Percentiles rank a stretch among this genome's conserved stretches.
Conservation (phyloP, 1,140 invertebrate species). For the Drosophila nigrodunni region DNA sequence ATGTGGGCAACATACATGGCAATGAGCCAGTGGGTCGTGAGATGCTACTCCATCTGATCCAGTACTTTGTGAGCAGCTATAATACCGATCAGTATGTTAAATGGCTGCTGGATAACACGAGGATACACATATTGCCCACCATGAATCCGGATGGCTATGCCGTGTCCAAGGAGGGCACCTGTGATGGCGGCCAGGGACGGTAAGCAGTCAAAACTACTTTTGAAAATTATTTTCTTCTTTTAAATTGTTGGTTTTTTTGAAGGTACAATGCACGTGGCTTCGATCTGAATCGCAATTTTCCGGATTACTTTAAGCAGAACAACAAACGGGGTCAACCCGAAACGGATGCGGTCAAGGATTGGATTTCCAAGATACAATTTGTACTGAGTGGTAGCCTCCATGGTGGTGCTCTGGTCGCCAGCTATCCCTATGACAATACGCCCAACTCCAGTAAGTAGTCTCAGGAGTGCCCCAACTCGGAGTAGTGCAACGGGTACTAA, state of each 20-base stretch:
- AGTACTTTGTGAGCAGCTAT: conserved; percentile 94
- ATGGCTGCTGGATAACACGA: conserved; percentile 94
- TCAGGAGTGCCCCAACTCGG: conserved; percentile 2
- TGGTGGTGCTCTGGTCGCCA: conserved; percentile 95
- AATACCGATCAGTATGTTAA: conserved; percentile 91
- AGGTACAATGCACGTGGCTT: conserved; percentile 95
- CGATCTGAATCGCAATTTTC: conserved; percentile 96
- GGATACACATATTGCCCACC: conserved; percentile 96
- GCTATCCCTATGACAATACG: conserved; percentile 96
- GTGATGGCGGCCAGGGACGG: conserved; percentile 93
- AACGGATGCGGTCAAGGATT: conserved; percentile 97
- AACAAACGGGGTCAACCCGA: conserved; percentile 95
- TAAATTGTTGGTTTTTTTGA: conserved; percentile 32
- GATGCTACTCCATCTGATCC: conserved; percentile 93
- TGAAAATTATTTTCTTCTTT: neutral
- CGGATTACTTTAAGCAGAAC: conserved; percentile 96
- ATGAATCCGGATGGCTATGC: conserved; percentile 97
- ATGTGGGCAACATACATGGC: conserved; percentile 96
- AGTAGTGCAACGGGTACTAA: no score
- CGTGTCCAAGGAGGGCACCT: conserved; percentile 93
- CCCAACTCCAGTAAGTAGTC: conserved; percentile 93
- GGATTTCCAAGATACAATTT: conserved; percentile 96
- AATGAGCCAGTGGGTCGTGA: conserved; percentile 96
- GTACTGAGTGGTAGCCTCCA: conserved; percentile 96
- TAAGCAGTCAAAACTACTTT: conserved; percentile 76